phyloP scores from a whole-genome alignment of 2,113 vertebrate species.

The Sceloporus tristichus region DNA sequence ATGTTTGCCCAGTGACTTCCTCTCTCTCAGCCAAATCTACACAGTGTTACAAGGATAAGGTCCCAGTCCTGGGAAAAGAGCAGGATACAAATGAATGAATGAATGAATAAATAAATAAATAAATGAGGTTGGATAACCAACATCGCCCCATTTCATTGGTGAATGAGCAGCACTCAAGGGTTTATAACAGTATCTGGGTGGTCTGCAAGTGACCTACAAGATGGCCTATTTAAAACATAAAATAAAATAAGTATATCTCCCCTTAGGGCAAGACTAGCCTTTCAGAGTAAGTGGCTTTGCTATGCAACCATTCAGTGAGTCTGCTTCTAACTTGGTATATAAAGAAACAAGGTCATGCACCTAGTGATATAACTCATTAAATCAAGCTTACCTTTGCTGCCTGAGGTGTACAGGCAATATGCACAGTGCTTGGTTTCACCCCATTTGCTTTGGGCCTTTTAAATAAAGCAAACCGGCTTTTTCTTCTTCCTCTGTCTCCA shows the following conservation, averaged over 20 bases:
- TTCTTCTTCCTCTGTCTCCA: constrained; percentile 95
- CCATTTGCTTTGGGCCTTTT: constrained; percentile 97
- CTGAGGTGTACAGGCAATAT: constrained; percentile 96
- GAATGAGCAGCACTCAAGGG: background rate
- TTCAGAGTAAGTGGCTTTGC: background rate
- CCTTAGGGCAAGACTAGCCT: background rate
- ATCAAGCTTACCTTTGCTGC: constrained; percentile 92
- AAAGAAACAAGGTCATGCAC: background rate
- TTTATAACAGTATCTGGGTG: background rate
- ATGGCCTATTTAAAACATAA: background rate
- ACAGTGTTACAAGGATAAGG: background rate
- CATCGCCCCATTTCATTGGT: background rate
- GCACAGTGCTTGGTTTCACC: constrained; percentile 98
- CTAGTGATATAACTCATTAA: background rate
- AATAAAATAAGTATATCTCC: background rate
- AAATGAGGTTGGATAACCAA: background rate
- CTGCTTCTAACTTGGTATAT: background rate
- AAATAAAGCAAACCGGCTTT: constrained; percentile 97
- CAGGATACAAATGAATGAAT: too few species aligned
- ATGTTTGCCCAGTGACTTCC: background rate
- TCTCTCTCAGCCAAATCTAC: background rate
- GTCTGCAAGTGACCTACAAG: background rate
- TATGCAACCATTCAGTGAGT: background rate
- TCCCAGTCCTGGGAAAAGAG: too few species aligned
- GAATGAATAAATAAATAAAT: too few species aligned